A percentile compares a stretch with the other conserved stretches of the same genome.
Evolutionary conservation across 2,888 invertebrate species (phyloP).

Genomic region (Stratiomys singularior): DNA sequence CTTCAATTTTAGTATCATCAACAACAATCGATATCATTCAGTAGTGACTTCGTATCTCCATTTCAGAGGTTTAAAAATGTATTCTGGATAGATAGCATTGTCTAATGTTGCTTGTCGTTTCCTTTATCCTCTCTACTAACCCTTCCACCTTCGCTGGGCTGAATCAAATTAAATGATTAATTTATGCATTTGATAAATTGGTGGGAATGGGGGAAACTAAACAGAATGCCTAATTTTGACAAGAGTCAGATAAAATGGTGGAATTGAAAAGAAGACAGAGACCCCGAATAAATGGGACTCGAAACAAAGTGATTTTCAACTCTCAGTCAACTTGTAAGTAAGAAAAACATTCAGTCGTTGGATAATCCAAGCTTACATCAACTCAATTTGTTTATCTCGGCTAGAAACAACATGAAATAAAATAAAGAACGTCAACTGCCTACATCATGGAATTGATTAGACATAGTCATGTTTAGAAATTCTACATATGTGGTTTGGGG

Average conservation of each 20-base stretch:
- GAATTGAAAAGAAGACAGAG: too few relatives aligned
- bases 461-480: too few relatives aligned
- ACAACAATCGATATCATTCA: slow-evolving; percentile 26
- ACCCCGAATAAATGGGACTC: too few relatives aligned
- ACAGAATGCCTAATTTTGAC: too few relatives aligned
- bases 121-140: background rate
- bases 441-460: slow-evolving; percentile 4
- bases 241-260: too few relatives aligned
- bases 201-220: too few relatives aligned
- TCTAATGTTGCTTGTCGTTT: background rate
- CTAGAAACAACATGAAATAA: background rate
- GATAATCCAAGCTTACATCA: slow-evolving; percentile 4
- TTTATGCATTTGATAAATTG: background rate
- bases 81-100: too few relatives aligned
- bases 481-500: too few relatives aligned
- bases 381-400: slow-evolving; percentile 4
- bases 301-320: too few relatives aligned
- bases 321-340: too few relatives aligned
- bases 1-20: background rate
- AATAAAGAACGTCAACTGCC: background rate
- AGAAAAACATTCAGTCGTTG: background rate
- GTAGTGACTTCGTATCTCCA: slow-evolving; percentile 13
- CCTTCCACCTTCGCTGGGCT: too few relatives aligned
- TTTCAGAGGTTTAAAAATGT: too few relatives aligned
- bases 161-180: slow-evolving; percentile 2